These are phyloP conservation scores for Psettodes erumei DNA, from an alignment of 2,113 vertebrate species.

Conservation along the genomic window DNA sequence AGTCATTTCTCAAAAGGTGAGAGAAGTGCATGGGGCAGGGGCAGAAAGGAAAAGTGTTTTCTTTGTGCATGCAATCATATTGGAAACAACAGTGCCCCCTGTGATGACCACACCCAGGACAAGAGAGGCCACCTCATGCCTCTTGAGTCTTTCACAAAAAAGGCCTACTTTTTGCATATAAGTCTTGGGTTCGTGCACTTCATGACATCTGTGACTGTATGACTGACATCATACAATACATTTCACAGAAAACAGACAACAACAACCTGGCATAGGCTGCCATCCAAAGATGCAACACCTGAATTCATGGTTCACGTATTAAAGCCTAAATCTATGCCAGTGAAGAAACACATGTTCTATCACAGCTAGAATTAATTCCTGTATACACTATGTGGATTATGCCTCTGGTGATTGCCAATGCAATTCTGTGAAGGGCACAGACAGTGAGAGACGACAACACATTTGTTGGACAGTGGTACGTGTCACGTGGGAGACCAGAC, in stretches of 20 bases:
- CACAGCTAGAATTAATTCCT: slow-evolving; percentile 31
- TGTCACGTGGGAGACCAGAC: slow-evolving; percentile 49
- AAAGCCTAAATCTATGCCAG: background rate
- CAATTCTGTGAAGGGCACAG: slow-evolving; percentile 54
- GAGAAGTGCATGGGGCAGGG: slow-evolving; percentile 1
- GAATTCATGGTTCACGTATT: background rate
- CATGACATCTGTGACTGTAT: slow-evolving; percentile 1
- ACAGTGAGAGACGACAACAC: slow-evolving; percentile 17
- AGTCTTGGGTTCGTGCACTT: slow-evolving; percentile 29
- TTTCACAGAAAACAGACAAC: slow-evolving; percentile 12
- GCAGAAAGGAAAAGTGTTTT: slow-evolving; percentile 4
- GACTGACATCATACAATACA: background rate
- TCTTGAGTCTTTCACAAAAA: slow-evolving; percentile 28
- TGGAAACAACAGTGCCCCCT: background rate
- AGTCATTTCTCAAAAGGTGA: slow-evolving; percentile 47
- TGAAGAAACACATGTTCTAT: slow-evolving; percentile 19
- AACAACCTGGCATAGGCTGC: background rate
- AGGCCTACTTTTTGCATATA: background rate
- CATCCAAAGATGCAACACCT: slow-evolving; percentile 1
- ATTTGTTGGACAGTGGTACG: slow-evolving; percentile 45
- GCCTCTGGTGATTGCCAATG: slow-evolving; percentile 43
- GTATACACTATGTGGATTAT: slow-evolving; percentile 27
- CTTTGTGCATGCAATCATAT: background rate
- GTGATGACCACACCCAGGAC: slow-evolving; percentile 11
- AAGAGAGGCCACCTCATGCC: slow-evolving; percentile 6